Evolutionary conservation across 2,797 vertebrate genomes (phyloP).

Genomic region (Sebastes paucispinis): DNA sequence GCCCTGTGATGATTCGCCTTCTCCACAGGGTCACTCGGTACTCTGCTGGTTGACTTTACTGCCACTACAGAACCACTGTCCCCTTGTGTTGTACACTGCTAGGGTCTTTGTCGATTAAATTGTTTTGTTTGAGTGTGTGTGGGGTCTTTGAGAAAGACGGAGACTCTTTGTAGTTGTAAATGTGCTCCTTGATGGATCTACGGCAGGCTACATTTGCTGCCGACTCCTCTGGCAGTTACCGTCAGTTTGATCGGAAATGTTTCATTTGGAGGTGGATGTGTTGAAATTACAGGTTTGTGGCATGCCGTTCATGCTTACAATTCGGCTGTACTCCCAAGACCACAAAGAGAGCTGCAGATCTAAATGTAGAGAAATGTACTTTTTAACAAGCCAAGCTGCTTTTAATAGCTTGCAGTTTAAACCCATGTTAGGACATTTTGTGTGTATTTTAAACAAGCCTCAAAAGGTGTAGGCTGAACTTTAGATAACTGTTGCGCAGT

Average conservation of each 20-base stretch:
- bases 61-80: slow-evolving; percentile 31
- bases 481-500: slow-evolving; percentile 7
- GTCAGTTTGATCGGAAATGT: slow-evolving; percentile 37
- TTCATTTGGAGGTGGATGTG: slow-evolving; percentile 48
- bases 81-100: slow-evolving; percentile 13
- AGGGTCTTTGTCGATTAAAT: slow-evolving; percentile 8
- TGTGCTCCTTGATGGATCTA: slow-evolving; percentile 2
- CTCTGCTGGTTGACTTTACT: slow-evolving; percentile 43
- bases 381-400: slow-evolving; percentile 27
- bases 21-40: slow-evolving; percentile 63
- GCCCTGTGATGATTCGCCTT: slow-evolving; percentile 56
- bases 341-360: slow-evolving; percentile 15
- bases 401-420: slow-evolving; percentile 41
- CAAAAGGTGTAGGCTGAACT: slow-evolving; percentile 26
- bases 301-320: slow-evolving; percentile 37
- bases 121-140: slow-evolving; percentile 15
- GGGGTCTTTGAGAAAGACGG: not conserved
- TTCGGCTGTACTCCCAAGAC: slow-evolving; percentile 17
- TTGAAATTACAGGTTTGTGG: slow-evolving; percentile 45
- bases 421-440: slow-evolving; percentile 19
- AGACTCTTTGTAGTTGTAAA: slow-evolving; percentile 24
- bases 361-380: slow-evolving; percentile 27
- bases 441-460: slow-evolving; percentile 29
- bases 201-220: slow-evolving; percentile 6
- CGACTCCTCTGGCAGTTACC: slow-evolving; percentile 11